A percentile compares a stretch with the other conserved stretches of the same genome.
Conservation (phyloP, 2,888 invertebrate species). For the Ommatoiulus sabulosus region DNA sequence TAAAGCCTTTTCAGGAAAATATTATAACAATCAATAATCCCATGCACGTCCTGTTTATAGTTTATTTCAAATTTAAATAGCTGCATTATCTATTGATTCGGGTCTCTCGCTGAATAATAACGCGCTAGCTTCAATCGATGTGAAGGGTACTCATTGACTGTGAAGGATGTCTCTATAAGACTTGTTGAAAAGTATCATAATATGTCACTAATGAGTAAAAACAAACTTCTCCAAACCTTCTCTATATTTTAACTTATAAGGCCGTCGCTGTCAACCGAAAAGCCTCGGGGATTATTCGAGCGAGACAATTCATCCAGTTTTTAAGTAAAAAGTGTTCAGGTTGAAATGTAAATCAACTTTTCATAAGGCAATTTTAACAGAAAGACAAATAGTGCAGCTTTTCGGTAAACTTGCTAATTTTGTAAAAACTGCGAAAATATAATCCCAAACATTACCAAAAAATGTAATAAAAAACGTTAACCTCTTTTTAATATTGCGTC, state of each 20-base stretch:
- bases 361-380: too few relatives aligned
- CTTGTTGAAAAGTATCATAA: neutral
- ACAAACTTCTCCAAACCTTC: neutral
- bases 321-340: neutral
- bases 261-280: neutral
- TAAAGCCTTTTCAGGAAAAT: neutral
- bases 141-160: neutral
- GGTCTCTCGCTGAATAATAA: neutral
- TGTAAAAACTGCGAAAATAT: too few relatives aligned
- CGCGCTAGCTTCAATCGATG: neutral
- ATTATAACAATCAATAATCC: neutral
- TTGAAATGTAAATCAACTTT: neutral
- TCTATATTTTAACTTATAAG: neutral
- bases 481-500: too few relatives aligned
- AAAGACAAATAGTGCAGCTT: too few relatives aligned
- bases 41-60: conserved; percentile 18
- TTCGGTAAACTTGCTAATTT: too few relatives aligned
- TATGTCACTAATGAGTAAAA: conserved; percentile 21
- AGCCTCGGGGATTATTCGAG: neutral
- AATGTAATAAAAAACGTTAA: too few relatives aligned
- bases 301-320: neutral
- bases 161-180: neutral
- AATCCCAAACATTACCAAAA: too few relatives aligned
- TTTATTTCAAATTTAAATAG: conserved; percentile 11
- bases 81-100: neutral